Conservation (phyloP, 2,113 vertebrate species). For the Grallaria varia region DNA sequence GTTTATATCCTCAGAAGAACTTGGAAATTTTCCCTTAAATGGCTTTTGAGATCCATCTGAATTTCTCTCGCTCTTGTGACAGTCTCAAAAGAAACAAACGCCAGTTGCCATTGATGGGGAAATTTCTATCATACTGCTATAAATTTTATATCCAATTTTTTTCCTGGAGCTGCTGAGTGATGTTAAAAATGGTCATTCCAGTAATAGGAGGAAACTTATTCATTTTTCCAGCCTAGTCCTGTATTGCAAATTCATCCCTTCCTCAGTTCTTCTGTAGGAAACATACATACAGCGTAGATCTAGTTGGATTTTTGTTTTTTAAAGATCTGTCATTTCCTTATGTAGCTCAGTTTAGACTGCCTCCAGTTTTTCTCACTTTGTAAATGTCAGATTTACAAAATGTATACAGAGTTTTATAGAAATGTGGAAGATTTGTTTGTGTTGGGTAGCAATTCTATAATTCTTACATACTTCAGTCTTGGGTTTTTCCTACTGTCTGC, state of each 20-base stretch:
- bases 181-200: neutral
- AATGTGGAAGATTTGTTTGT: neutral
- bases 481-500: neutral
- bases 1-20: neutral
- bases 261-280: neutral
- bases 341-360: neutral
- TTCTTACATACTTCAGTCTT: neutral
- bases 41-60: neutral
- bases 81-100: neutral
- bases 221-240: neutral
- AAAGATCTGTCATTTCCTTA: neutral
- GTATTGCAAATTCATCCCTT: neutral
- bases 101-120: neutral
- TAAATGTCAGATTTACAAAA: constrained; percentile 43
- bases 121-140: neutral
- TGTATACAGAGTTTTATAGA: neutral
- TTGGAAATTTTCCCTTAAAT: neutral
- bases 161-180: neutral
- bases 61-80: neutral
- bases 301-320: neutral
- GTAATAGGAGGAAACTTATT: neutral
- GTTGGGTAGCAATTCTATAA: neutral
- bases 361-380: neutral
- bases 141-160: neutral
- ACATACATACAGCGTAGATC: neutral